These are phyloP conservation scores for Rhincodon typus DNA, from an alignment of 2,797 vertebrate species.

Conservation along the genomic window DNA sequence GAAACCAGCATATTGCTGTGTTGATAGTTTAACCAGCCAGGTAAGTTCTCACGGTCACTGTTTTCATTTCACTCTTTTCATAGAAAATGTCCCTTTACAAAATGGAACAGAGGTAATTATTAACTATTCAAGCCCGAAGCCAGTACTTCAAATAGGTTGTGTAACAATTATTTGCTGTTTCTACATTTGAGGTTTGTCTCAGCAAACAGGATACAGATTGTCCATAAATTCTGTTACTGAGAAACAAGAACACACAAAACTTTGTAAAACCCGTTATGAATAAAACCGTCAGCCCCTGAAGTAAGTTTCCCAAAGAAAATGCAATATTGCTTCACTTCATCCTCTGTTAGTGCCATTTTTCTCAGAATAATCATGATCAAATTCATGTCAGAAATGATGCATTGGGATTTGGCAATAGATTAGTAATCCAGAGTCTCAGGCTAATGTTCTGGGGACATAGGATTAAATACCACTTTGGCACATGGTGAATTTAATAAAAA, in stretches of 20 bases:
- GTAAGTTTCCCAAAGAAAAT: slow-evolving; percentile 5
- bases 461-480: no score
- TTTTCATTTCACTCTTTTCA: neutral
- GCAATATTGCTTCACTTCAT: neutral
- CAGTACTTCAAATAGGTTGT: neutral
- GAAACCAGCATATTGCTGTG: neutral
- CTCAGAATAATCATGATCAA: neutral
- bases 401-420: no score
- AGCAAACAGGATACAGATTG: slow-evolving; percentile 29
- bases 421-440: no score
- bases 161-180: slow-evolving; percentile 18
- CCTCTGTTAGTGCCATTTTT: neutral
- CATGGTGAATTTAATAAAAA: no score
- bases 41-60: no score
- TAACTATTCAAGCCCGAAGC: neutral
- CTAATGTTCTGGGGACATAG: no score
- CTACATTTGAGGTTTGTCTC: neutral
- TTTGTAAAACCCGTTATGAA: neutral
- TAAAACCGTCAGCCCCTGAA: neutral
- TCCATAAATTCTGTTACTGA: slow-evolving; percentile 23
- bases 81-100: neutral
- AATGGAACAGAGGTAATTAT: slow-evolving; percentile 16
- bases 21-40: neutral
- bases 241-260: neutral
- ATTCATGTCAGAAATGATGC: neutral